Conservation (phyloP, 92 coral and sea anemone genomes). For the Nematostella vectensis region DNA sequence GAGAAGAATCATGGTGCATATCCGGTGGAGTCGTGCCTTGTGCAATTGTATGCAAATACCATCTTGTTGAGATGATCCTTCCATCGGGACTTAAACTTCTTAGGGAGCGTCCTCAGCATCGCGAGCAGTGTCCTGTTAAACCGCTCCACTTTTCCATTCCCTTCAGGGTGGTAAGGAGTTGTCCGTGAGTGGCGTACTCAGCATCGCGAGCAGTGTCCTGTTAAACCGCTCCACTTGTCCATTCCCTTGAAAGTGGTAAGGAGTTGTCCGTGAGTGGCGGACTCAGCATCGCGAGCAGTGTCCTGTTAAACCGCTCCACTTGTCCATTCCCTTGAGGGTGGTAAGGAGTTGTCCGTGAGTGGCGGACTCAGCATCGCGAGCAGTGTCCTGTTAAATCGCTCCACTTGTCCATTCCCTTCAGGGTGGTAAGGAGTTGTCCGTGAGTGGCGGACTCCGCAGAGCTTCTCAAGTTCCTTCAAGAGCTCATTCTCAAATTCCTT, state of each 20-base stretch:
- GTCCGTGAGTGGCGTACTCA: slow-evolving; percentile 29
- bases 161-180: slow-evolving; percentile 57
- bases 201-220: slow-evolving; percentile 31
- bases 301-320: slow-evolving; percentile 43
- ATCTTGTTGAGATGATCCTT: slow-evolving; percentile 47
- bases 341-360: slow-evolving; percentile 48
- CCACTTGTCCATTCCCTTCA: slow-evolving; percentile 46
- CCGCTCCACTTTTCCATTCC: slow-evolving; percentile 46
- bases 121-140: slow-evolving; percentile 43
- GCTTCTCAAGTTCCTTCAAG: slow-evolving; percentile 21
- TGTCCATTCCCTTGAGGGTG: slow-evolving; percentile 57
- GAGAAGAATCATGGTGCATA: slow-evolving; percentile 40
- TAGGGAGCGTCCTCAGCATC: slow-evolving; percentile 50
- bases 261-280: slow-evolving; percentile 44
- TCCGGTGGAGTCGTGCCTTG: slow-evolving; percentile 45
- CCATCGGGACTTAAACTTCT: slow-evolving; percentile 32
- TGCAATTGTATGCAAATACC: slow-evolving; percentile 57
- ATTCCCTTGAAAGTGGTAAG: slow-evolving; percentile 55
- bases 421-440: slow-evolving; percentile 58
- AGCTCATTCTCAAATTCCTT: slow-evolving; percentile 36
- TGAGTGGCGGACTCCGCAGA: slow-evolving; percentile 26
- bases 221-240: slow-evolving; percentile 50
- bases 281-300: slow-evolving; percentile 45
- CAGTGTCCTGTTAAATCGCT: slow-evolving; percentile 43
- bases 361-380: slow-evolving; percentile 45